Percentiles rank a stretch among this genome's conserved stretches.
Conservation (phyloP, 1,140 invertebrate genomes). For the Amphibalanus amphitrite region DNA sequence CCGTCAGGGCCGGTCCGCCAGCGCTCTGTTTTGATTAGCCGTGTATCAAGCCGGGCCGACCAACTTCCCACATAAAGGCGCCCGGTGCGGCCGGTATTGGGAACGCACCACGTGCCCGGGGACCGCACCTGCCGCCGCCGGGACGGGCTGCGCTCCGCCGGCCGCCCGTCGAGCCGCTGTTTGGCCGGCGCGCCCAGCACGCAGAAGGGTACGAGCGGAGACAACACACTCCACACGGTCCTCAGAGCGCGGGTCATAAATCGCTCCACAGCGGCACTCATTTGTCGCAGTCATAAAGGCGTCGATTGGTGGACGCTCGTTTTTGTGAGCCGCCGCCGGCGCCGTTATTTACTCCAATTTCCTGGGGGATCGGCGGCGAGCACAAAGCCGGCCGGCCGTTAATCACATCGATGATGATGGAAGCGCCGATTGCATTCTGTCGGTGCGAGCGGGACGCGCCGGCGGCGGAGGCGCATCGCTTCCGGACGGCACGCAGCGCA, state of each 20-base stretch:
- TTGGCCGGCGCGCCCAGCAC: too few relatives aligned
- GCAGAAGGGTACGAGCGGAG: too few relatives aligned
- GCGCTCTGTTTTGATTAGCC: background rate
- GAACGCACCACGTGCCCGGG: background rate
- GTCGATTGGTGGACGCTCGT: background rate
- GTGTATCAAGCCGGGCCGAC: background rate
- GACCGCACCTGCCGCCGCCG: too few relatives aligned
- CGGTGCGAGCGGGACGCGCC: too few relatives aligned
- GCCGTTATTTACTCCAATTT: background rate
- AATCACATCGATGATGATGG: slow-evolving; percentile 1
- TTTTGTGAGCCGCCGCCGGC: background rate
- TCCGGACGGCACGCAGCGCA: background rate
- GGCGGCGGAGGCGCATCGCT: background rate
- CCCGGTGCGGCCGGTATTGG: background rate
- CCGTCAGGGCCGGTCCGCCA: background rate
- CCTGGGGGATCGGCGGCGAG: background rate
- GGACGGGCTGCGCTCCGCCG: too few relatives aligned
- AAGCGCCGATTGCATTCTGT: background rate
- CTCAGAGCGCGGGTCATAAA: background rate
- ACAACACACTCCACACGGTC: background rate
- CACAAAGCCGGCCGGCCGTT: background rate
- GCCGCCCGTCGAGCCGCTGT: too few relatives aligned
- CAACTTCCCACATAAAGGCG: background rate
- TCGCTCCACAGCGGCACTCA: background rate
- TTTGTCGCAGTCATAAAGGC: background rate